Conservation (phyloP, 2,113 vertebrate species). For the Cisticola juncidis region DNA sequence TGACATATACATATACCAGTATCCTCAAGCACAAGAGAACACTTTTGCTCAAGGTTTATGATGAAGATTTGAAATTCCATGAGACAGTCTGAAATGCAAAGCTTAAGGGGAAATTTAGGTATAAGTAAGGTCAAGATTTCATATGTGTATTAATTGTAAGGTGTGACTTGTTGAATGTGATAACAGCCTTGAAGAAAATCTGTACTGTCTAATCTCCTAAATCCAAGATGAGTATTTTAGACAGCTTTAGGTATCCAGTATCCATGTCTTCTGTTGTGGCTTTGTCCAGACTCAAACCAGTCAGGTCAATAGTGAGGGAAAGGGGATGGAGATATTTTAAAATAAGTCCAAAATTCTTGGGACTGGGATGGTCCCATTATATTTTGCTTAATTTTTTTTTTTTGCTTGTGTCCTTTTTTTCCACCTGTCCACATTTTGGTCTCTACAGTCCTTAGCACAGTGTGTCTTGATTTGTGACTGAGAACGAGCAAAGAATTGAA, state of each 20-base stretch:
- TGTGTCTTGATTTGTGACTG: neutral
- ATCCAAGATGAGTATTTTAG: neutral
- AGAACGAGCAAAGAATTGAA: neutral
- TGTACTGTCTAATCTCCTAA: neutral
- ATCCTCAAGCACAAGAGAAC: neutral
- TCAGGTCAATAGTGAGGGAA: neutral
- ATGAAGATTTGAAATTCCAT: neutral
- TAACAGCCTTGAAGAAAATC: neutral
- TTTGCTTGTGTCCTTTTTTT: rapidly evolving
- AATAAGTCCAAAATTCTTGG: neutral
- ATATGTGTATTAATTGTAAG: neutral
- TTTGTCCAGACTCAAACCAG: neutral
- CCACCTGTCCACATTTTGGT: rapidly evolving
- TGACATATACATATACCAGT: rapidly evolving
- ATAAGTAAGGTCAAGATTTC: neutral
- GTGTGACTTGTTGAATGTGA: neutral
- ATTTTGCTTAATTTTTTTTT: neutral
- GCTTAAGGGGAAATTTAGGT: neutral
- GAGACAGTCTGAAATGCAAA: neutral
- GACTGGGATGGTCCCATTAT: neutral
- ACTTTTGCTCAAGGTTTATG: neutral
- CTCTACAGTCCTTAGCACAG: neutral
- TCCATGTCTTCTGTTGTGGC: neutral
- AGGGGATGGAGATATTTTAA: neutral
- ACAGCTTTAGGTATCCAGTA: neutral